phyloP scores from a whole-genome alignment of 2,797 vertebrate genomes.

The Periophthalmus magnuspinnatus region DNA sequence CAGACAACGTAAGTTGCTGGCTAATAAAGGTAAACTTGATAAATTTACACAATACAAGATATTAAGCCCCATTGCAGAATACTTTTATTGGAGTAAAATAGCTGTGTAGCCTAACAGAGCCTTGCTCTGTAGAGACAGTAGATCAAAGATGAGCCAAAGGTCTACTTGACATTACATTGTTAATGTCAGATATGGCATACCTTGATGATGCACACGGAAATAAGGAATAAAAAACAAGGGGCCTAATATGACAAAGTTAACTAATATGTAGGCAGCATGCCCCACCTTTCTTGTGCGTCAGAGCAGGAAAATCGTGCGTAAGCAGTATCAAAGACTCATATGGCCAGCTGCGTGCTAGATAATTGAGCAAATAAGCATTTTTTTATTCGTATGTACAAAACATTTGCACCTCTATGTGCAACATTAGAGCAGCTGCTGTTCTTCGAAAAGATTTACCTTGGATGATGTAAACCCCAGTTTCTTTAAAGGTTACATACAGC shows the following conservation, averaged over 20 bases:
- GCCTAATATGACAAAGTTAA: neutral
- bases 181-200: neutral
- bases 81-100: neutral
- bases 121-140: too few relatives aligned
- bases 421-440: conserved; percentile 16
- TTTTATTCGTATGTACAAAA: conserved; percentile 22
- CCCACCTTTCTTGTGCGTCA: conserved; percentile 39
- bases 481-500: conserved; percentile 6
- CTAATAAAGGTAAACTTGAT: neutral
- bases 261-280: conserved; percentile 25
- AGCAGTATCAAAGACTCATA: conserved; percentile 47
- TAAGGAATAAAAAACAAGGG: neutral
- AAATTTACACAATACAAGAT: neutral
- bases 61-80: neutral
- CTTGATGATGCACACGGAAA: neutral
- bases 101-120: neutral
- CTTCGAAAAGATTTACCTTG: conserved; percentile 9
- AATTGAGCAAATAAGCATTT: conserved; percentile 58
- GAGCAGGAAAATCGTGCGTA: conserved; percentile 41
- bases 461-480: neutral
- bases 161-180: neutral
- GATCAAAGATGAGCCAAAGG: neutral
- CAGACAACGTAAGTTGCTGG: neutral
- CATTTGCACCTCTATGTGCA: conserved; percentile 23
- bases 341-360: conserved; percentile 73